Evolutionary conservation across 1,140 invertebrate genomes (phyloP).

Genomic region (Coenobita brevimanus): DNA sequence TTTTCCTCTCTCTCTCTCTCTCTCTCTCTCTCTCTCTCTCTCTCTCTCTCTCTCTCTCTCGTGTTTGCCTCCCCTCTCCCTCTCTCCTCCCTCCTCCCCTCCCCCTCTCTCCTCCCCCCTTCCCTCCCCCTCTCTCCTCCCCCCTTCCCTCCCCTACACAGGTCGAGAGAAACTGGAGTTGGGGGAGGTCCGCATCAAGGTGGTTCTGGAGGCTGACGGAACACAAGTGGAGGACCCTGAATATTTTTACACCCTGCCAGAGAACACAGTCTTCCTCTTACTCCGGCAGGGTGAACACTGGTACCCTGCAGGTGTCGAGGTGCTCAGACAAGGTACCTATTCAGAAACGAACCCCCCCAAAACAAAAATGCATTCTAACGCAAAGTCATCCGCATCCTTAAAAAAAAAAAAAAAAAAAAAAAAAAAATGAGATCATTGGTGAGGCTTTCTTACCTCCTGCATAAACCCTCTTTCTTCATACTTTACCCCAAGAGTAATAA

Average conservation of each 20-base stretch:
- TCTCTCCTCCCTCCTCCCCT: not conserved
- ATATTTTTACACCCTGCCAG: constrained; percentile 74
- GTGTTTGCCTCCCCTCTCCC: not conserved
- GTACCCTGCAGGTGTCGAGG: constrained; percentile 79
- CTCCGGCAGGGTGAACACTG: constrained; percentile 89
- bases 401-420: too few species aligned
- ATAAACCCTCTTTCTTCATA: too few species aligned
- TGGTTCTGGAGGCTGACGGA: constrained; percentile 76
- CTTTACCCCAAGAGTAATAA: too few species aligned
- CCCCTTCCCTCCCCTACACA: not conserved
- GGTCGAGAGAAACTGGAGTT: constrained; percentile 91
- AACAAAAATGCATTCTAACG: too few species aligned
- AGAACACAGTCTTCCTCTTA: constrained; percentile 74
- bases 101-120: not conserved
- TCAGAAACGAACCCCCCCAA: too few species aligned
- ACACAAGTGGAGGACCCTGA: constrained; percentile 76
- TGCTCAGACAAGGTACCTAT: constrained; percentile 68
- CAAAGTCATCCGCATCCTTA: too few species aligned
- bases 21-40: not conserved
- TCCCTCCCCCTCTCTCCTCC: too few species aligned
- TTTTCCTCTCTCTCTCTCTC: not conserved
- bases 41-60: too few species aligned
- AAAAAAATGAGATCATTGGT: too few species aligned
- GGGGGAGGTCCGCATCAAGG: constrained; percentile 83
- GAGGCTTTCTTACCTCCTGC: too few species aligned